Percentiles rank a stretch among this genome's conserved stretches.
Evolutionary conservation across 2,888 invertebrate species (phyloP).

Genomic region (Minunthozetes semirufus): DNA sequence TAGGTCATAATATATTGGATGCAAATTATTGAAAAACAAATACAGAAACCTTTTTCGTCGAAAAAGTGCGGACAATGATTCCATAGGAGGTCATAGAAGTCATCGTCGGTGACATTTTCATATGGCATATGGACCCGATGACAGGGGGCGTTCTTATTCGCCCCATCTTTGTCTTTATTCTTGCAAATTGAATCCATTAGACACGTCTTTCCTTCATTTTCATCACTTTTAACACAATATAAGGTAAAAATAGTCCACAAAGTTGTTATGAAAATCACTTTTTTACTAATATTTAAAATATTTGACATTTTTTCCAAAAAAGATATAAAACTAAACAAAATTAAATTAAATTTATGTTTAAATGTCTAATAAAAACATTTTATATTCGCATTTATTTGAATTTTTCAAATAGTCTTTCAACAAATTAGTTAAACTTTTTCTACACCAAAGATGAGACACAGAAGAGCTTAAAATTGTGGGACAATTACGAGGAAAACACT

Average conservation of each 20-base stretch:
- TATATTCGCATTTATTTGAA: not conserved
- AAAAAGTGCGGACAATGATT: constrained; percentile 33
- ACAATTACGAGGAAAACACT: not conserved
- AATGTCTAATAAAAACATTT: not conserved
- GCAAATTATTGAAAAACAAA: not conserved
- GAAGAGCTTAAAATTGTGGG: not conserved
- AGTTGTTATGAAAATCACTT: not conserved
- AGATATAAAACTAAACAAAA: not conserved
- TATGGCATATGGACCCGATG: constrained; percentile 29
- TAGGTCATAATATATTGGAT: too few species aligned
- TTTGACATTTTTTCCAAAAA: not conserved
- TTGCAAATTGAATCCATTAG: constrained; percentile 21
- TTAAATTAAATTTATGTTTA: not conserved
- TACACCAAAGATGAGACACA: not conserved
- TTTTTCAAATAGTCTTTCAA: not conserved
- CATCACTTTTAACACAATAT: not conserved
- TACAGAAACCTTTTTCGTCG: constrained; percentile 32
- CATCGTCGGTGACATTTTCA: constrained; percentile 27
- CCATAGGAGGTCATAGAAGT: constrained; percentile 33
- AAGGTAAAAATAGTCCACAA: not conserved
- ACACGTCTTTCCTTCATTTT: not conserved
- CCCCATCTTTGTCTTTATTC: not conserved
- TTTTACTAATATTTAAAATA: not conserved
- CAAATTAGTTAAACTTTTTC: not conserved
- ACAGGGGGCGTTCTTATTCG: constrained; percentile 15